Base-by-base conservation (phyloP, 2,797 vertebrate species). In the Orientallactaga sibirica region DNA sequence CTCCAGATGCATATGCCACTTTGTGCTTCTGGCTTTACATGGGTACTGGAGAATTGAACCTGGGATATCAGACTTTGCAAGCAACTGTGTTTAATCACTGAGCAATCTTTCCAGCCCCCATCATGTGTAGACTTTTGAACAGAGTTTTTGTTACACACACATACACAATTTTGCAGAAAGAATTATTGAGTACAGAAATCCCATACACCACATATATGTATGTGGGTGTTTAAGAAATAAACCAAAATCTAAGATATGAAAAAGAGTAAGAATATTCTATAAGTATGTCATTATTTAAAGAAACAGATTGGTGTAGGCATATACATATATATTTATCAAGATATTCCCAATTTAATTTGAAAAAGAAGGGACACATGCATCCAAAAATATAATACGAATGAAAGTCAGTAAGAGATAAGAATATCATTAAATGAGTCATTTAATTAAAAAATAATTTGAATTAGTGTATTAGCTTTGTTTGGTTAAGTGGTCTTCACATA, bases 111-210 rank as follows among this genome's bases (percentile, higher is more conserved):
- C 55, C 55, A 58, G 55, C 12, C 55, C 55, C 14, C 16, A 16
- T 58, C 55, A 58, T 58, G 55, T 58, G 55, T 14, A 16, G 16
- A 16, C 55, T 58, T 58, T 14, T 58, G 55, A 58, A 58, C 55
- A 58, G 55, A 58, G 55, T 58, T 58, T 3, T 58, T 48, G 48
- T 48, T 48, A 48, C 7, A 48, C 48, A 48, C 48, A 48, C 48
- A 48, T 9, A 86, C 76, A 80, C 14, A 68, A 5, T 29, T 62
- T 62, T 75, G 1, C 77, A 20, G 66, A 75, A 5, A 62, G 76
- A 86, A 68, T 61, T 19, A 85, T 91, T 93, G 52, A 75, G 24
- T 29, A 88, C 93, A 68, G 11, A 73, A 87, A 43, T 33, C 3
- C 78, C 11, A 2, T 48, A 48, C 48, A 7, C 48, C 33, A 0